Conservation (phyloP, 2,113 vertebrate species). For the Nothocercus nigrocapillus region DNA sequence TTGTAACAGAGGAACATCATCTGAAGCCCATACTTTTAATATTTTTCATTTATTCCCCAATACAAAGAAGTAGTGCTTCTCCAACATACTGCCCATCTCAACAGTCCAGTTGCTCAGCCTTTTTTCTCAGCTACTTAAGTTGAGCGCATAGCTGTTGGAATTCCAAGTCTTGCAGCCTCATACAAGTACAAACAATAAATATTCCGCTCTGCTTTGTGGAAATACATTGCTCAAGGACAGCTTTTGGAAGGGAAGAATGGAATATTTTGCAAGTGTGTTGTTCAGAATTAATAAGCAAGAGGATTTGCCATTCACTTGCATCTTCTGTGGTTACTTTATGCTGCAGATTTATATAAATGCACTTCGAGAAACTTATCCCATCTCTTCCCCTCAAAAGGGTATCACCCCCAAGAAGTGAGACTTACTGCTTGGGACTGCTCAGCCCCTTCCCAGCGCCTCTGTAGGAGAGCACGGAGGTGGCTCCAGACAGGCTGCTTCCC, state of each 20-base stretch:
- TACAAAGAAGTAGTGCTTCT: background rate
- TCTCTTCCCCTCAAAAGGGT: background rate
- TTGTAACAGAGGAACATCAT: background rate
- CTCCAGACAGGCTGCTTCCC: background rate
- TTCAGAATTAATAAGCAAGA: background rate
- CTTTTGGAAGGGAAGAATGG: background rate
- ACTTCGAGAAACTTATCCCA: accelerated
- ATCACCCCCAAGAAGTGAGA: accelerated
- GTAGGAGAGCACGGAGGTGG: background rate
- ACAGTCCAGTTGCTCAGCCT: background rate
- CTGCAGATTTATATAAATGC: background rate
- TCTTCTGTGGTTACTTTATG: background rate
- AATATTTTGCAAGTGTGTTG: background rate
- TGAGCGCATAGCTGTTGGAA: background rate
- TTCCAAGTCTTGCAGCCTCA: background rate
- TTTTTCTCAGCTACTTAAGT: background rate
- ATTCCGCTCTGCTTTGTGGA: background rate
- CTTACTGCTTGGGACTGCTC: background rate
- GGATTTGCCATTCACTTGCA: background rate
- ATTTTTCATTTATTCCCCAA: background rate
- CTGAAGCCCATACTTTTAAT: accelerated
- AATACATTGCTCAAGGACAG: background rate
- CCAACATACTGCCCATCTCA: accelerated
- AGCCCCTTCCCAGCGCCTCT: background rate
- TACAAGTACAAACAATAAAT: background rate